Percentiles rank a stretch among this genome's conserved stretches.
phyloP scores from a whole-genome alignment of 2,797 vertebrate genomes.

The Micrastur ruficollis region DNA sequence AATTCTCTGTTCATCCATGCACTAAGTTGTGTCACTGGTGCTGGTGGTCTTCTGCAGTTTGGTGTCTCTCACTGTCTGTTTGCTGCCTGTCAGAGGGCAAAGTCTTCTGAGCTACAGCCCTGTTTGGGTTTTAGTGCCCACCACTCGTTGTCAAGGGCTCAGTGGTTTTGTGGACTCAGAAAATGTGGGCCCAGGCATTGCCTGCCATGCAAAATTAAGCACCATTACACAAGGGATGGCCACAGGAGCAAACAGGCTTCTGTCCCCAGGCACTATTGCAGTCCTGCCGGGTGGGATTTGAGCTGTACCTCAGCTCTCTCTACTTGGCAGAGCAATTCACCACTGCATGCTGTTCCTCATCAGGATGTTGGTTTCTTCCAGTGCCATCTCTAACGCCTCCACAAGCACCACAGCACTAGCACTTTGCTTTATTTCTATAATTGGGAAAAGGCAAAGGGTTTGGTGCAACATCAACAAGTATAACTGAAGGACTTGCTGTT shows the following conservation, averaged over 20 bases:
- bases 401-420: background rate
- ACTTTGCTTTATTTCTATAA: background rate
- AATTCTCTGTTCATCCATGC: background rate
- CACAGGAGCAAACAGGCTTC: background rate
- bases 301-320: background rate
- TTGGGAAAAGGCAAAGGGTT: background rate
- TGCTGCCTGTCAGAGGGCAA: background rate
- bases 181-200: background rate
- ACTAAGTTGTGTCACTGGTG: background rate
- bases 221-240: background rate
- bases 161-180: background rate
- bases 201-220: background rate
- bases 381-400: background rate
- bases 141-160: background rate
- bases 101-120: background rate
- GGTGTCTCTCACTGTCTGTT: background rate
- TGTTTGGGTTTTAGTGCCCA: background rate
- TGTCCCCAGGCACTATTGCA: background rate
- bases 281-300: background rate
- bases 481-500: background rate
- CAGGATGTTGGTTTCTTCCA: fast-evolving
- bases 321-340: background rate
- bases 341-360: fast-evolving
- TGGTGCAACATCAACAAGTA: background rate
- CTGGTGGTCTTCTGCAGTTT: fast-evolving